Conservation (phyloP, 2,113 vertebrate genomes). For the Cisticola juncidis region DNA sequence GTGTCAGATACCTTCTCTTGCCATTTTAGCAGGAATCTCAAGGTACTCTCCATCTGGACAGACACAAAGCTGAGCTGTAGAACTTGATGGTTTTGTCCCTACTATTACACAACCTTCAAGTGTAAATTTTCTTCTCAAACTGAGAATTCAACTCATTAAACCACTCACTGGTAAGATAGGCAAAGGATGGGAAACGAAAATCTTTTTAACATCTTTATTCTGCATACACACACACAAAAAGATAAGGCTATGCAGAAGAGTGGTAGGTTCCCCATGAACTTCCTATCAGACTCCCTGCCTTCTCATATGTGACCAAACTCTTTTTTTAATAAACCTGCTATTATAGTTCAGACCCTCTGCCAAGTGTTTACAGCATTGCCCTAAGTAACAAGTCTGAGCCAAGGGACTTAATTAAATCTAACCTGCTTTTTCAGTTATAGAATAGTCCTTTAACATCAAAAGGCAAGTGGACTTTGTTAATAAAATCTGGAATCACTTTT, state of each 20-base stretch:
- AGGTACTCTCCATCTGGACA: not conserved
- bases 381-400: constrained; percentile 44
- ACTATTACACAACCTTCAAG: not conserved
- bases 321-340: constrained; percentile 36
- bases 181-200: not conserved
- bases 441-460: constrained; percentile 47
- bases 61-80: not conserved
- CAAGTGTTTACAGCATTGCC: constrained; percentile 51
- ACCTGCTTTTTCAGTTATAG: constrained; percentile 46
- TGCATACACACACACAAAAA: not conserved
- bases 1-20: not conserved
- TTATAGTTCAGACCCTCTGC: constrained; percentile 9
- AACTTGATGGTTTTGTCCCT: not conserved
- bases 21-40: not conserved
- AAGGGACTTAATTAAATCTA: constrained; percentile 59
- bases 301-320: constrained; percentile 19
- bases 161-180: not conserved
- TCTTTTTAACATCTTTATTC: not conserved
- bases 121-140: not conserved
- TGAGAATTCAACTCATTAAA: not conserved
- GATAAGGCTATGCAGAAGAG: not conserved
- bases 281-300: constrained; percentile 3
- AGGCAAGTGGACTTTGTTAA: constrained; percentile 20
- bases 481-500: constrained; percentile 15
- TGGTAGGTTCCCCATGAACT: not conserved